Conservation (phyloP, 1,140 invertebrate species). For the Drosophila albomicans region DNA sequence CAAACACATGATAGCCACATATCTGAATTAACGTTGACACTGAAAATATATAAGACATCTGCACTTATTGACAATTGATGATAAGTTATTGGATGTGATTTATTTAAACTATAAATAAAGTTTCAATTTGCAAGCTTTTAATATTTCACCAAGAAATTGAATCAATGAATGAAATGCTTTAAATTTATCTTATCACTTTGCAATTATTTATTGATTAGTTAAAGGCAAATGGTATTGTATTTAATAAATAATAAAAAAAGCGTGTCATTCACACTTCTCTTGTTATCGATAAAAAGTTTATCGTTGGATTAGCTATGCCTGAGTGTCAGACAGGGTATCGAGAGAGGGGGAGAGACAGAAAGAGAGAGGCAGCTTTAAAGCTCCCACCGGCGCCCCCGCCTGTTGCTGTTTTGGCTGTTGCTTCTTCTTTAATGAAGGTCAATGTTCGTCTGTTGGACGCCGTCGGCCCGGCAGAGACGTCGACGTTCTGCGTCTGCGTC, state of each 20-base stretch:
- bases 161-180: not conserved
- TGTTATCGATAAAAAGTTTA: conserved; percentile 1
- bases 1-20: no score
- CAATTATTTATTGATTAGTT: conserved; percentile 7
- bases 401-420: conserved; percentile 24
- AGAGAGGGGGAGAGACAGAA: not conserved
- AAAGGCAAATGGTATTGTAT: not conserved
- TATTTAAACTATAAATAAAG: no score
- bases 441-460: conserved; percentile 71
- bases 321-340: no score
- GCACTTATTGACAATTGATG: no score
- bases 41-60: no score
- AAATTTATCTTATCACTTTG: not conserved
- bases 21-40: no score
- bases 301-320: not conserved
- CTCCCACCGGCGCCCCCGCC: conserved; percentile 4
- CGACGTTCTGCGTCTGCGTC: conserved; percentile 26
- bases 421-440: conserved; percentile 79
- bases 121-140: no score
- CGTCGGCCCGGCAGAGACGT: conserved; percentile 28
- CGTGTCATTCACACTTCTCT: not conserved
- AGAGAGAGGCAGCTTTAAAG: conserved; percentile 46
- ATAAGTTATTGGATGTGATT: no score
- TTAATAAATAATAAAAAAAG: conserved; percentile 3
- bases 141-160: not conserved